A percentile compares a stretch with the other conserved stretches of the same genome.
Conservation (phyloP, 2,797 vertebrate genomes). For the Dallia pectoralis region DNA sequence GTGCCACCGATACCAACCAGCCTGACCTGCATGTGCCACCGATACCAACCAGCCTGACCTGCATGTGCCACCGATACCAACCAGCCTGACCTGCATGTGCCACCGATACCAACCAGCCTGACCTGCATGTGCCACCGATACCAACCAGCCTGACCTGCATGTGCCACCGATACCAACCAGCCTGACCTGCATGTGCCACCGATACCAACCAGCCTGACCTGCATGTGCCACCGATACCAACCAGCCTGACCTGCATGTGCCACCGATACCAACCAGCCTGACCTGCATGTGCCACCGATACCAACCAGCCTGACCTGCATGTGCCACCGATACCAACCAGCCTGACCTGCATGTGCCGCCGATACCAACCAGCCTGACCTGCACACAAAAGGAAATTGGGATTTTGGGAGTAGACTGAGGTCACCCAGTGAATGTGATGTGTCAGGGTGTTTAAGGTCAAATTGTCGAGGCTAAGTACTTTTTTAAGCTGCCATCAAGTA, state of each 20-base stretch:
- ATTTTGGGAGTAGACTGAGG: neutral
- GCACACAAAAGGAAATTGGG: neutral
- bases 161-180: conserved; percentile 44
- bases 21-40: no score
- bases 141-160: no score
- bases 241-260: conserved; percentile 23
- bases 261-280: conserved; percentile 45
- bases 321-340: no score
- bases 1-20: no score
- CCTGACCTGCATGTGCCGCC: conserved; percentile 25
- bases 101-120: no score
- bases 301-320: no score
- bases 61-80: no score
- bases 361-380: conserved; percentile 30
- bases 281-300: conserved; percentile 34
- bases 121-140: no score
- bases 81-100: no score
- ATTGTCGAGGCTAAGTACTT: neutral
- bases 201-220: conserved; percentile 42
- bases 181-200: conserved; percentile 24
- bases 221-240: conserved; percentile 40
- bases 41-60: no score
- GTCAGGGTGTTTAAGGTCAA: conserved; percentile 22
- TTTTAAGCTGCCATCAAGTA: no score
- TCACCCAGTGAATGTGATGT: conserved; percentile 27